Base-by-base conservation (phyloP, 2,888 invertebrate species). In the Galerucella calmariensis region DNA sequence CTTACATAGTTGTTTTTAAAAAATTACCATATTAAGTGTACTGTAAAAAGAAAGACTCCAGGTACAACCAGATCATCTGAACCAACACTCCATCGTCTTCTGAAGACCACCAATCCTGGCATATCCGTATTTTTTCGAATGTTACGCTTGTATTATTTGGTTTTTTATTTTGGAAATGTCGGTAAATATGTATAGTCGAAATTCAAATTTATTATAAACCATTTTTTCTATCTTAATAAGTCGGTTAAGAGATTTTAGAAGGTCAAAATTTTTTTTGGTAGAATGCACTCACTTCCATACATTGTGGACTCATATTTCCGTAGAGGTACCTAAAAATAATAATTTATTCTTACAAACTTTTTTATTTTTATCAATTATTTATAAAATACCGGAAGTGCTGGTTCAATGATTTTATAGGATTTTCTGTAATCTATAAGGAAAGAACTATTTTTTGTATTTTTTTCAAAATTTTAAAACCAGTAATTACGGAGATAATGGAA, bases 11-110 rank as follows among this genome's bases (percentile, higher is more conserved):
- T 20, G 20, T 20, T 20, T 20, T 20, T 20, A 20, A 35, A 35
- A 35, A 6, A 92, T 91, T 87, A 95, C 96, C 95, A 95, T 85
- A 94, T 90, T 75, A 92, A 87, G 88, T 96, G 95, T 81, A 95
- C 89, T 75, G 92, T 87, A 86, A 94, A 91, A 72, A 95, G 90
- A 86, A 95, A 92, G 78, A 92, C 91, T 73, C 94, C 95, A 51
- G 96, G 95, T 69, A 96, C 94, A 80, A 95, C 94, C 81, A 96
- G 90, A 89, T 96, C 95, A 89, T 96, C 95, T 79, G 95, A 95
- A 81, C 95, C 96, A 80, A 95, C 94, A 85, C 94, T 93, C 95
- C 96, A 96, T 82, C 96, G 91, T 83, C 95, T 90, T 83, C 93
- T 90, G 88, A 95, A 95, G 79, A 94, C 94, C 81, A 95, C 93